Base-by-base conservation (phyloP, 2,797 vertebrate species). In the Enteromius treurensis region DNA sequence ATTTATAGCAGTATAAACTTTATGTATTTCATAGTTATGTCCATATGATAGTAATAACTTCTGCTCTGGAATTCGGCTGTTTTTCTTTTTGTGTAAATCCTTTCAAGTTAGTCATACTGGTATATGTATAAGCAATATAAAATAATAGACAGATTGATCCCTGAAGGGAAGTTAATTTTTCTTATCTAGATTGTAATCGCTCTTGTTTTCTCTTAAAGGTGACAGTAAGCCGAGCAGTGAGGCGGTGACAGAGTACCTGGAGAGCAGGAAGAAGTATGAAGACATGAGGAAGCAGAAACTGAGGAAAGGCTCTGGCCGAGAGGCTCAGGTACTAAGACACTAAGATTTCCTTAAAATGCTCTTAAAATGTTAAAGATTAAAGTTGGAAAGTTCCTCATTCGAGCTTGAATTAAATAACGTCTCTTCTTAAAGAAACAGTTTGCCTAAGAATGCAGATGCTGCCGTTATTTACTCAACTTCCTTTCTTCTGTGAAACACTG, bases 211-310 rank as follows among this genome's bases (percentile, higher is more conserved):
- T 91, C 21, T 90, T 88, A 87, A 0, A 96, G 95, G 89, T 81
- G 95, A 95, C 23, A 93, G 93, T 79, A 89, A 91, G 84, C 90
- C 93, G 14, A 80, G 91, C 67, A 97, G 88, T 29, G 95, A 94
- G 81, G 96, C 97, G 42, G 90, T 99, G 89, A 95, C 96, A 4
- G 97, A 99, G 89, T 99, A 97, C 77, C 91, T 97, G 86, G 94
- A 97, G 89, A 96, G 96, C 88, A 96, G 95, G 26, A 96, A 95
- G 91, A 98, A 97, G 88, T 99, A 98, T n/a, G 96, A 98, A 85
- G 95, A 95, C 14, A 87, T 96, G 81, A 90, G 92, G 86, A 98
- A 96, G 47, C 93, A 96, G 65, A 97, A 97, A 84, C 85, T 92
- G 70, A 97, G 95, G 89, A 99, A 95, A 84, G 96, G 96, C 3